Base-by-base conservation (phyloP, 1,140 invertebrate genomes). In the Drosophila tristis region DNA sequence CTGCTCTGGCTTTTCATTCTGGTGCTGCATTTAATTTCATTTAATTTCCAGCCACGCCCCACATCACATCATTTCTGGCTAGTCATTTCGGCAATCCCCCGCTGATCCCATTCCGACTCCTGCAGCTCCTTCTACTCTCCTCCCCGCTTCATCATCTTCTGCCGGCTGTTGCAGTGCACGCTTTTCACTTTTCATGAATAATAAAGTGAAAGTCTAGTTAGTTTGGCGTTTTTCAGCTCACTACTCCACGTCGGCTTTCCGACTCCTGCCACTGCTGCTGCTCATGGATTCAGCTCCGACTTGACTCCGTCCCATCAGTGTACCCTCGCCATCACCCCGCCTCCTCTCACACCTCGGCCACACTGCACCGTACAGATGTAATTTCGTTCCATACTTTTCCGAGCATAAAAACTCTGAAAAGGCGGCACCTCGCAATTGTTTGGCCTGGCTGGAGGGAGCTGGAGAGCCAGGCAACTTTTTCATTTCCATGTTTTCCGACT, bases 131-230 rank as follows among this genome's bases (percentile, higher is more conserved):
- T 8, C 29, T 26, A 15, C 35, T 35, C 58, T 49, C 42, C 35
- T 20, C 15, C 29, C 11, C 47, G 31, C 29, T 48, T 49, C 70
- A 45, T 55, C 71, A 64, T 59, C 57, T 66, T 58, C 62, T 56
- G 43, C 35, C 56, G 67, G 66, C 66, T 61, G 58, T 75, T 80
- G 61, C 78, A 87, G 45, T 87, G 82, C 70, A 66, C 64, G 84
- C 82, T 89, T 87, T 87, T 87, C 82, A 87, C 82, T 87, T 87
- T 89, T 82, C 82, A 87, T 87, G 82, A 87, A 87, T 87, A 87
- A 87, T 89, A 87, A 89, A 87, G 82, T 89, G 84, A 87, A 87
- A 87, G 82, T 87, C 82, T 89, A 87, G 82, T 89, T 89, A 82
- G 82, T 89, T 87, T 87, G 74, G 74, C 74, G 73, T 76, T 76